These are phyloP conservation scores for Drosophila busckii DNA, from an alignment of 1,140 invertebrate species.

Conservation along the genomic window DNA sequence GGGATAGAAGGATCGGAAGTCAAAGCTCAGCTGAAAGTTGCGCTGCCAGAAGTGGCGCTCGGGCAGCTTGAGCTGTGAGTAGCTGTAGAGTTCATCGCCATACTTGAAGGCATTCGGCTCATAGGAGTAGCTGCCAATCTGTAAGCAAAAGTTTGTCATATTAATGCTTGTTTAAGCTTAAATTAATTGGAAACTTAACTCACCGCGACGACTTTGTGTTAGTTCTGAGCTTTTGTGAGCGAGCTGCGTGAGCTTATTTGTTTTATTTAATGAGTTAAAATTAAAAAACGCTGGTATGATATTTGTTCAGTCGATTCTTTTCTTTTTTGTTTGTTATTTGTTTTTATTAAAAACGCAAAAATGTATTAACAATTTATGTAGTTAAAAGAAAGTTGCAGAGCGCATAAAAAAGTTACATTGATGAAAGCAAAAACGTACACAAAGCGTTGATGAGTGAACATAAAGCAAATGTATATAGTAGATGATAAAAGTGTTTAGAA, in stretches of 20 bases:
- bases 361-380: slow-evolving; percentile 56
- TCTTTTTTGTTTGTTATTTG: slow-evolving; percentile 42
- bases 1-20: slow-evolving; percentile 91
- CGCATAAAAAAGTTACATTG: slow-evolving; percentile 58
- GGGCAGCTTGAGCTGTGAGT: slow-evolving; percentile 84
- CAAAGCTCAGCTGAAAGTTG: slow-evolving; percentile 88
- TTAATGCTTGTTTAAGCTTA: slow-evolving; percentile 20
- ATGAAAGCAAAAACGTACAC: slow-evolving; percentile 77
- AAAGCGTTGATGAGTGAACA: slow-evolving; percentile 73
- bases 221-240: slow-evolving; percentile 65
- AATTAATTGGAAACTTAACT: slow-evolving; percentile 47
- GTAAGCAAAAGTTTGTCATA: slow-evolving; percentile 45
- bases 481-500: slow-evolving; percentile 13
- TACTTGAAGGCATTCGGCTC: slow-evolving; percentile 92
- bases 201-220: slow-evolving; percentile 75
- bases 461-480: slow-evolving; percentile 24
- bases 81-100: slow-evolving; percentile 88
- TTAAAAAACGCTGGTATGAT: slow-evolving; percentile 57
- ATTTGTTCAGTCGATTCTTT: slow-evolving; percentile 19
- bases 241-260: slow-evolving; percentile 25
- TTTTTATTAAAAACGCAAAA: slow-evolving; percentile 44
- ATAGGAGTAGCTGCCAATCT: slow-evolving; percentile 86
- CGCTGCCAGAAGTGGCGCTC: slow-evolving; percentile 84
- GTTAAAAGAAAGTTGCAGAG: slow-evolving; percentile 43
- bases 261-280: slow-evolving; percentile 43